Evolutionary conservation across 2,797 vertebrate species (phyloP).

Genomic region (Ceryle rudis): DNA sequence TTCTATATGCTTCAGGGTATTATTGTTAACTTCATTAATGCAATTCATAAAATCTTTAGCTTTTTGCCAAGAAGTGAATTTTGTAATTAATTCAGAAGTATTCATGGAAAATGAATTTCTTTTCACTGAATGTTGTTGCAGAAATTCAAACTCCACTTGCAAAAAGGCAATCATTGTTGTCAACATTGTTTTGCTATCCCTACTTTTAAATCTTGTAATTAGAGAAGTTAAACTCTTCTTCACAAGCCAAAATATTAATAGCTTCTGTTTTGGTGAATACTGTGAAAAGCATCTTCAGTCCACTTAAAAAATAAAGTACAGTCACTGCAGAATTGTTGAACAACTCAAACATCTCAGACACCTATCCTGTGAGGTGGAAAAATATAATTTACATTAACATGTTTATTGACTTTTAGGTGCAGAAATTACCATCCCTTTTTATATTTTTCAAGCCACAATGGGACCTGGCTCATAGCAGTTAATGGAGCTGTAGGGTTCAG

Average conservation of each 20-base stretch:
- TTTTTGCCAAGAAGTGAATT: background rate
- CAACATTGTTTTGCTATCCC: background rate
- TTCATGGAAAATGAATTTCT: background rate
- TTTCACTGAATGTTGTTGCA: background rate
- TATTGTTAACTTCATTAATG: background rate
- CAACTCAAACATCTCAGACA: background rate
- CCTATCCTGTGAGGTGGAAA: background rate
- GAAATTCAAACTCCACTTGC: background rate
- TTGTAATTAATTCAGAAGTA: background rate
- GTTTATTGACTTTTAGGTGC: background rate
- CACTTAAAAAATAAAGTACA: background rate
- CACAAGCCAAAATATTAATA: background rate
- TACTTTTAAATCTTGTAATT: background rate
- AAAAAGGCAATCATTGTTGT: background rate
- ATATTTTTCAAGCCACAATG: background rate
- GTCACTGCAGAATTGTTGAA: background rate
- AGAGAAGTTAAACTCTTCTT: background rate
- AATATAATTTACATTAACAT: rapidly evolving
- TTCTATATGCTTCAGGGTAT: background rate
- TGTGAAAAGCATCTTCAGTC: background rate
- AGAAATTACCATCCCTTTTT: background rate
- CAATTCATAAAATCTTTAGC: background rate
- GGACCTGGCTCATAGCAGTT: background rate
- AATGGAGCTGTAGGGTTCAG: background rate
- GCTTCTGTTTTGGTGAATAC: background rate